Base-by-base conservation (phyloP, 2,113 vertebrate genomes). In the Hippocampus guttulatus region DNA sequence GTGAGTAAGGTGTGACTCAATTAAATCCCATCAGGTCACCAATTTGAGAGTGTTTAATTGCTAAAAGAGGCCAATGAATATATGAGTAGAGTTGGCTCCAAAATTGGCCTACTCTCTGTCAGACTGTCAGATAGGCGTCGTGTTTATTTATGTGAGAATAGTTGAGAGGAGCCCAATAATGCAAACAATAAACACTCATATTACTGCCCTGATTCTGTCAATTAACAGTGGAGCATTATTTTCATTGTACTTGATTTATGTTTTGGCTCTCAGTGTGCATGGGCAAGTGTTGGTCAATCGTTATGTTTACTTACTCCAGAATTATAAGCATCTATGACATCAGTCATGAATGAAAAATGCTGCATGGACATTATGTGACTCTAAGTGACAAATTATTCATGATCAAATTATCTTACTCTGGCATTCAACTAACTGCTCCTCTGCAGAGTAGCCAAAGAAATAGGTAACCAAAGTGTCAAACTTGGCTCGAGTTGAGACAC, bases 11-110 rank as follows among this genome's bases (percentile, higher is more conserved):
- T 75, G 71, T 43, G 70, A 69, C 61, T 71, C 40, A 1, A 57
- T 73, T 77, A 80, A 83, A 77, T 62, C 41, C 33, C 78, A 83
- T 80, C 80, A 76, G 52, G 67, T 68, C 15, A 23, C 64, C 61
- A 69, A 79, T 75, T 81, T 70, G 11, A 72, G 45, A n/a, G 57
- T 21, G 54, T 75, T 83, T 72, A 52, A 64, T 64, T 61, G 47
- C 51, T 63, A 52, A 40, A 51, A 79, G 71, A 64, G 67, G 69
- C 63, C 77, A 58, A 77, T 83, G 38, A 75, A 27, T 33, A 65
- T 64, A 3, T 23, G 40, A 64, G 20, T 21, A 38, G 5, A 62
- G 18, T 64, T 21, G 10, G 62, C 40, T 23, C 38, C 38, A 21
- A 21, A 20, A 40, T 64, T 23, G n/a, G 18, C 49, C 1, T 8